These are phyloP conservation scores for Oasisia sp. DNA, from an alignment of 2,888 invertebrate genomes.

Conservation along the genomic window DNA sequence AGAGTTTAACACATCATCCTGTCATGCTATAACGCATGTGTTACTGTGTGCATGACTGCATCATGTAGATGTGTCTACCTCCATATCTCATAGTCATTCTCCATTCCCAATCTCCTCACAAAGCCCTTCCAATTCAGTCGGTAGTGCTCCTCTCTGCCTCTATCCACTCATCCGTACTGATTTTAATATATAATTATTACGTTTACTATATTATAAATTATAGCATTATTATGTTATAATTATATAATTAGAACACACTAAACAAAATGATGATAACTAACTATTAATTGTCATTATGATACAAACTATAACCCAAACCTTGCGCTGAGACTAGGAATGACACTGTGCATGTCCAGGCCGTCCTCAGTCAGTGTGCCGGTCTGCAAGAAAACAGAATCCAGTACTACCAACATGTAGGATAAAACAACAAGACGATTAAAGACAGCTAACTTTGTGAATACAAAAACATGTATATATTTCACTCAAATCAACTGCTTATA, in stretches of 20 bases:
- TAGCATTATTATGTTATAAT: not conserved
- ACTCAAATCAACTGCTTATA: no score
- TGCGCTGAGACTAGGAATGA: conserved; percentile 48
- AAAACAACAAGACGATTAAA: not conserved
- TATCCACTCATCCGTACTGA: no score
- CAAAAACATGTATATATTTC: not conserved
- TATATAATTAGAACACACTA: not conserved
- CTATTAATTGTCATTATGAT: not conserved
- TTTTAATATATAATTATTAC: no score
- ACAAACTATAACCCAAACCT: not conserved
- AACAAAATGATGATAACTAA: not conserved
- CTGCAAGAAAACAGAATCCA: conserved; percentile 42
- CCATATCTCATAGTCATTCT: no score
- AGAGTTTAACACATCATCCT: no score
- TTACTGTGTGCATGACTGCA: not conserved
- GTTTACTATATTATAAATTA: no score
- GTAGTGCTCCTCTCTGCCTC: no score
- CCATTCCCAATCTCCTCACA: no score
- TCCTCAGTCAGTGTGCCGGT: conserved; percentile 67
- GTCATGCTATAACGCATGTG: no score
- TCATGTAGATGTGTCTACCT: no score
- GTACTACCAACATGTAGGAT: not conserved
- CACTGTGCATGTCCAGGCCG: conserved; percentile 64
- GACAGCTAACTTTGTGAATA: not conserved
- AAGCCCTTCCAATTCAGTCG: no score